These are phyloP conservation scores for Archivesica marissinica DNA, from an alignment of 1,140 invertebrate species.

Conservation along the genomic window DNA sequence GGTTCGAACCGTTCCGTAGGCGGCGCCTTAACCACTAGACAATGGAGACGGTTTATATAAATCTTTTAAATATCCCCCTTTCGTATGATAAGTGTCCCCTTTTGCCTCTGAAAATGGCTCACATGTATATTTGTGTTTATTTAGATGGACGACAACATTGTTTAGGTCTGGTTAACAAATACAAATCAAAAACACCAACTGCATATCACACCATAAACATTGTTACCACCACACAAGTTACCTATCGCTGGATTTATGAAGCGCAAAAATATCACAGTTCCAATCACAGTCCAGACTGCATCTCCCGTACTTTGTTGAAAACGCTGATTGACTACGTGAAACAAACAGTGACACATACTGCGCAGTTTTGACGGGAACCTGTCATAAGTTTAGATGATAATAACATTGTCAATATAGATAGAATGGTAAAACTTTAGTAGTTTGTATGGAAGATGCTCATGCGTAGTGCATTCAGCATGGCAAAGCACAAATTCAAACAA, in stretches of 20 bases:
- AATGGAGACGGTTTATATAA: no score
- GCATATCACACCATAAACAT: conserved; percentile 29
- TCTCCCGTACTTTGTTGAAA: conserved; percentile 90
- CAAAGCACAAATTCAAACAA: conserved; percentile 31
- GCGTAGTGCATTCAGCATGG: conserved; percentile 22
- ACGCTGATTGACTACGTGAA: conserved; percentile 90
- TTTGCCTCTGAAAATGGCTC: no score
- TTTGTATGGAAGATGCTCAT: neutral
- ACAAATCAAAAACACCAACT: conserved; percentile 30
- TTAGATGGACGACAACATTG: conserved; percentile 3
- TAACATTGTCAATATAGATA: conserved; percentile 10
- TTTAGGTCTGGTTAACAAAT: conserved; percentile 19
- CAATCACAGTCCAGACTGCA: conserved; percentile 85
- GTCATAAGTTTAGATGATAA: conserved; percentile 47
- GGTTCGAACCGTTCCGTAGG: no score
- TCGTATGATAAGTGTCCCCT: no score
- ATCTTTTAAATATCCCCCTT: no score
- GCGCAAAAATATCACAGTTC: conserved; percentile 97
- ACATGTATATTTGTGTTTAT: no score
- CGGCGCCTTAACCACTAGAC: no score
- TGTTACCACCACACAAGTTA: conserved; percentile 81
- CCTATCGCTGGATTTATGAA: conserved; percentile 99
- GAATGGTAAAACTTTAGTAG: conserved; percentile 2
- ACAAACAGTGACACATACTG: conserved; percentile 99
- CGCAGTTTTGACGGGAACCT: conserved; percentile 95